These are phyloP conservation scores for Apoda limacodes DNA, from an alignment of 2,888 invertebrate genomes.

Conservation along the genomic window DNA sequence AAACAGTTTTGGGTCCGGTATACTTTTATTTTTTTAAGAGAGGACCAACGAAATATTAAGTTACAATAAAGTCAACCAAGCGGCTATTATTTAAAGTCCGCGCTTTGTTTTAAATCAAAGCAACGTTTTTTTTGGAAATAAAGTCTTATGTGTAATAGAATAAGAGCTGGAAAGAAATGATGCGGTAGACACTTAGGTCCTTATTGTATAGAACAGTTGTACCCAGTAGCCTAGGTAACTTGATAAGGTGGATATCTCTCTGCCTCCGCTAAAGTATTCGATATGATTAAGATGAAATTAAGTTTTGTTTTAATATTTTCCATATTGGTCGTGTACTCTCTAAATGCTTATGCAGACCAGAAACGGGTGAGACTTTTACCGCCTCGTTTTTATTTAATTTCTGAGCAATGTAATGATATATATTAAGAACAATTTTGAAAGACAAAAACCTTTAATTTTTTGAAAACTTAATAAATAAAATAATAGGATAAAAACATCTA, in stretches of 20 bases:
- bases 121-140: too few species aligned
- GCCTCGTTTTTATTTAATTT: too few species aligned
- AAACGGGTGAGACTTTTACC: too few species aligned
- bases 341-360: too few species aligned
- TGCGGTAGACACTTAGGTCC: constrained; percentile 22
- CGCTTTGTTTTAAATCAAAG: constrained; percentile 37
- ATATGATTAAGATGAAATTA: constrained; percentile 61
- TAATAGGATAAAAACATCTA: too few species aligned
- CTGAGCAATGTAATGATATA: too few species aligned
- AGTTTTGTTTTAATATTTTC: constrained; percentile 53
- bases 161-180: constrained; percentile 21
- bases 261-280: constrained; percentile 61
- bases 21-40: constrained; percentile 59
- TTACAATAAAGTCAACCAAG: constrained; percentile 68
- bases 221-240: constrained; percentile 70
- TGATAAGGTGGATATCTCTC: constrained; percentile 64
- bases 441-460: too few species aligned
- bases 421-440: too few species aligned
- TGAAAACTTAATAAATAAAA: too few species aligned
- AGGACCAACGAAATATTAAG: constrained; percentile 62
- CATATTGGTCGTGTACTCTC: constrained; percentile 27
- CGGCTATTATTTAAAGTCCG: constrained; percentile 53
- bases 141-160: constrained; percentile 16
- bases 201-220: constrained; percentile 24
- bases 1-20: constrained; percentile 65